A percentile compares a stretch with the other conserved stretches of the same genome.
These are phyloP conservation scores for Mesoligia furuncula DNA, from an alignment of 2,888 invertebrate species.

Conservation along the genomic window DNA sequence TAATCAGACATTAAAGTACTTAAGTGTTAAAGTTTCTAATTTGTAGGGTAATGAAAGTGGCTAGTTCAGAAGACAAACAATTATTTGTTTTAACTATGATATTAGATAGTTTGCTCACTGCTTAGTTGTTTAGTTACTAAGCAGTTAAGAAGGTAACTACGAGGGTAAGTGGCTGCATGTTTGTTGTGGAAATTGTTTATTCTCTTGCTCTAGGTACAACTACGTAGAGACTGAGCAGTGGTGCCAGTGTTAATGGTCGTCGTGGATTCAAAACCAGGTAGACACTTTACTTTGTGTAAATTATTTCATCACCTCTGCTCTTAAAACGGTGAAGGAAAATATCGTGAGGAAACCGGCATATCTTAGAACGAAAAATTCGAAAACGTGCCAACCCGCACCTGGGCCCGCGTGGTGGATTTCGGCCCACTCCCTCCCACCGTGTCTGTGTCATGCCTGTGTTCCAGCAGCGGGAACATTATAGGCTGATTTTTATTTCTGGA, in stretches of 20 bases:
- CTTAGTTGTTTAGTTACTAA: constrained; percentile 28
- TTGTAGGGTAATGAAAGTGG: constrained; percentile 29
- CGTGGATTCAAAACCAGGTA: not conserved
- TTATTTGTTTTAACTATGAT: constrained; percentile 46
- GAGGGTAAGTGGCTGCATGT: constrained; percentile 24
- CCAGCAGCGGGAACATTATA: not conserved
- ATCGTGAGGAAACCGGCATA: not conserved
- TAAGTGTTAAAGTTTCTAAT: constrained; percentile 46
- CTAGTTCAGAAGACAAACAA: constrained; percentile 35
- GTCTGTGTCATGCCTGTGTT: not conserved
- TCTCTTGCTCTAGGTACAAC: constrained; percentile 1
- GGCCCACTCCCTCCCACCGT: not conserved
- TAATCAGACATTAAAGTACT: constrained; percentile 20
- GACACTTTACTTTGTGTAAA: too few species aligned
- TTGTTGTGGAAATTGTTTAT: constrained; percentile 44
- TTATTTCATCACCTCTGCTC: not conserved
- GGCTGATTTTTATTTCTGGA: not conserved
- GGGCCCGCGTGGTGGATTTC: not conserved
- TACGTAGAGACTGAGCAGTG: not conserved
- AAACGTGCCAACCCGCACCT: not conserved
- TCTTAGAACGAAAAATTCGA: not conserved
- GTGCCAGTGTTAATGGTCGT: not conserved
- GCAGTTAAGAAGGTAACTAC: constrained; percentile 24
- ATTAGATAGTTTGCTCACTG: constrained; percentile 42
- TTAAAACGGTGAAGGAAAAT: not conserved